Evolutionary conservation across 1,140 invertebrate genomes (phyloP).

Genomic region (Himalopsyche phryganea): DNA sequence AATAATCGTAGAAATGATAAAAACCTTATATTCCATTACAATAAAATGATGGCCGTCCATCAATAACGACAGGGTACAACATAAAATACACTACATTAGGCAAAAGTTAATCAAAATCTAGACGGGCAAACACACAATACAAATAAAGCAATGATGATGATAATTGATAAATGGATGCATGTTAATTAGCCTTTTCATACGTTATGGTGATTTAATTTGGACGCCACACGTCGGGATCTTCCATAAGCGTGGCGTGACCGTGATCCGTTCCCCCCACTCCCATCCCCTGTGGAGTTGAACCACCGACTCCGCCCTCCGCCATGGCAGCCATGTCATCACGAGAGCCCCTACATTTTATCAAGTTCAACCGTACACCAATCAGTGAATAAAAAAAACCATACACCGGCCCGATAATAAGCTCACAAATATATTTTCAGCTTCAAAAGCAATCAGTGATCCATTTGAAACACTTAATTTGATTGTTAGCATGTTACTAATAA

Average conservation of each 20-base stretch:
- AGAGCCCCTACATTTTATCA: no score
- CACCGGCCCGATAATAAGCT: neutral
- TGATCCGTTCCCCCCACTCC: conserved; percentile 58
- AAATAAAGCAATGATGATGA: no score
- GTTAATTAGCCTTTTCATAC: conserved; percentile 43
- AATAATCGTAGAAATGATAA: no score
- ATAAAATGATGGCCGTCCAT: no score
- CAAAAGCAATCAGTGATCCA: no score
- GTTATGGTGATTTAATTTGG: conserved; percentile 67
- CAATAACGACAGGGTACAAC: no score
- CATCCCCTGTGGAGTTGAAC: conserved; percentile 57
- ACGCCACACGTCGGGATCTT: conserved; percentile 85
- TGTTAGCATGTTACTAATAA: no score
- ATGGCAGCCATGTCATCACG: conserved; percentile 79
- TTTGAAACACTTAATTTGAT: no score
- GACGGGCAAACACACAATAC: no score
- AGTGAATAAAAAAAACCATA: conserved; percentile 6
- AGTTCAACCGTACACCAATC: conserved; percentile 29
- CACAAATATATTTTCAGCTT: no score
- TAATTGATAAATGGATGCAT: neutral
- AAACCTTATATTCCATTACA: no score
- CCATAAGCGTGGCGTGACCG: conserved; percentile 77
- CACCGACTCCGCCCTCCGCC: conserved; percentile 61
- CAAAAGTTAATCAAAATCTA: neutral
- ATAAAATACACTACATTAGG: no score